phyloP scores from a whole-genome alignment of 2,888 invertebrate species.

The Melanotus villosus region DNA sequence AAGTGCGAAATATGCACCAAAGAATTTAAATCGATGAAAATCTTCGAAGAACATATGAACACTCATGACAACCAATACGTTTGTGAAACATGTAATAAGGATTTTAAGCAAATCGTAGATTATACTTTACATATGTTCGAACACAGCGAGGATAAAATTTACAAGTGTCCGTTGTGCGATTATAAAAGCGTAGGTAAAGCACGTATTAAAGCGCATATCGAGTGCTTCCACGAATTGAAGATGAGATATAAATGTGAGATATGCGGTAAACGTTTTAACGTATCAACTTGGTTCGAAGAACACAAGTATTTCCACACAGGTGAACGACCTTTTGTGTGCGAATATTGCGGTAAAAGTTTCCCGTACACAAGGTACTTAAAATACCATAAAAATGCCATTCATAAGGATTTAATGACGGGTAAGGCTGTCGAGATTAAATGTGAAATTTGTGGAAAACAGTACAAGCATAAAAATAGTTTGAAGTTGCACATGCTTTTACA shows the following conservation, averaged over 20 bases:
- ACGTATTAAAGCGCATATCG: constrained; percentile 62
- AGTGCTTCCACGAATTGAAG: constrained; percentile 65
- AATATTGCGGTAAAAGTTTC: constrained; percentile 71
- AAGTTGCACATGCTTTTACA: constrained; percentile 66
- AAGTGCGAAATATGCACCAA: constrained; percentile 65
- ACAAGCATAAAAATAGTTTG: constrained; percentile 59
- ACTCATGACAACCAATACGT: constrained; percentile 65
- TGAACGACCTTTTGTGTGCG: constrained; percentile 69
- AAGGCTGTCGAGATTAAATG: constrained; percentile 66
- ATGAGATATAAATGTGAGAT: constrained; percentile 67
- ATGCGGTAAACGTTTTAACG: constrained; percentile 68
- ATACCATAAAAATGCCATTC: constrained; percentile 69
- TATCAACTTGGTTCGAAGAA: constrained; percentile 66
- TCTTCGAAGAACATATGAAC: constrained; percentile 64
- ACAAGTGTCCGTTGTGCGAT: constrained; percentile 65
- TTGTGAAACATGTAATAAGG: constrained; percentile 64
- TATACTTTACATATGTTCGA: constrained; percentile 64
- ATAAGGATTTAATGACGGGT: constrained; percentile 56
- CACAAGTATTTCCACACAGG: constrained; percentile 69
- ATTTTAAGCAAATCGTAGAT: constrained; percentile 64
- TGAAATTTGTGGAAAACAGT: constrained; percentile 63
- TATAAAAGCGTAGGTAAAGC: constrained; percentile 60
- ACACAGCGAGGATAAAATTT: constrained; percentile 61
- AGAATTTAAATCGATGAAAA: constrained; percentile 59
- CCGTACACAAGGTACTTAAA: constrained; percentile 71